Conservation (phyloP, 2,797 vertebrate genomes). For the Momotus momota region DNA sequence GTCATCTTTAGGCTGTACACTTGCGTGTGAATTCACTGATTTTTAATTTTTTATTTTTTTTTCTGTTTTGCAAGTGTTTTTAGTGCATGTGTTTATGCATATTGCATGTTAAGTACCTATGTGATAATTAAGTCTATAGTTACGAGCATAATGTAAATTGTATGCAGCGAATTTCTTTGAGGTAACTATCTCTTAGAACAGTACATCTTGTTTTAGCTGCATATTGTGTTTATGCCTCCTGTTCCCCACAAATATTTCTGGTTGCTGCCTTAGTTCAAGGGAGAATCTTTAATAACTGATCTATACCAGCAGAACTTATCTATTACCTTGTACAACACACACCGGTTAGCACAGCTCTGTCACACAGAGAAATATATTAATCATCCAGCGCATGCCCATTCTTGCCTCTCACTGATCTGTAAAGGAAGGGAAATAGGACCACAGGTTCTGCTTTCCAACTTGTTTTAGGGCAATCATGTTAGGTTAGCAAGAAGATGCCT, state of each 20-base stretch:
- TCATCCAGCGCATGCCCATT: background rate
- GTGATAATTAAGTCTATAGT: background rate
- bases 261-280: background rate
- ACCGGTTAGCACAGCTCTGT: background rate
- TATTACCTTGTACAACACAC: background rate
- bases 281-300: background rate
- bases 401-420: background rate
- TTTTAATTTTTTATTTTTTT: background rate
- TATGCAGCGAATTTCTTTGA: background rate
- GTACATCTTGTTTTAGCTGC: background rate
- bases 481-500: background rate
- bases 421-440: background rate
- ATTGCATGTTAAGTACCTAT: background rate
- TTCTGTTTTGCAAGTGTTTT: background rate
- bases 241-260: background rate
- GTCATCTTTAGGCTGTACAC: background rate
- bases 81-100: background rate
- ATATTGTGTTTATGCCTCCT: background rate
- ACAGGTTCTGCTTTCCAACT: background rate
- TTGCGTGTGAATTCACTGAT: background rate
- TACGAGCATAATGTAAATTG: background rate
- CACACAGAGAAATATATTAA: background rate
- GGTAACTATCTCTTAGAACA: background rate
- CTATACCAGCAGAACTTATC: background rate
- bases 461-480: background rate